phyloP scores from a whole-genome alignment of 2,797 vertebrate genomes.

The Notoglanidium macrostoma region DNA sequence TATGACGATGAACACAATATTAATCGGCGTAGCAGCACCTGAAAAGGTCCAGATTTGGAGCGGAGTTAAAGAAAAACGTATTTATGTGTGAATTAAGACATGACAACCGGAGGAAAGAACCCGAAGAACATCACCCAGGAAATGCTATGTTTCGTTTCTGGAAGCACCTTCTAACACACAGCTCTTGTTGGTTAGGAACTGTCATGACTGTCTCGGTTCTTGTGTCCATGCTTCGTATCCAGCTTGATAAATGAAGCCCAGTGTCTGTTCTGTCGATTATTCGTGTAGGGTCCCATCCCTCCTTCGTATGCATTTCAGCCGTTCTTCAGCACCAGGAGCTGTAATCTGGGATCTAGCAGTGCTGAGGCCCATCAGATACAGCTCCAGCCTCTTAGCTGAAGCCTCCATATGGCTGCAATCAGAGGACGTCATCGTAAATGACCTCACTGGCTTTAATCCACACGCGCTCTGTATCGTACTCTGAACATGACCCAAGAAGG shows the following conservation, averaged over 20 bases:
- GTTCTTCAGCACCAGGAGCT: neutral
- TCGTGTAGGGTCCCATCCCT: neutral
- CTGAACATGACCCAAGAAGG: constrained; percentile 48
- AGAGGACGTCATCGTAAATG: constrained; percentile 64
- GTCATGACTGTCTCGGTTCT: neutral
- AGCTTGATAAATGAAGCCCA: neutral
- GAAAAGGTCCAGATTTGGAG: neutral
- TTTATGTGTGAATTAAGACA: neutral
- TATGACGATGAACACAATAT: neutral
- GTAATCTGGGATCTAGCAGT: neutral
- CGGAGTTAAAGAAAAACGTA: neutral
- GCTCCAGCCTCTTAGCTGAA: neutral
- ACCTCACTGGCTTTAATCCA: constrained; percentile 67
- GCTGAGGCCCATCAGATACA: constrained; percentile 1
- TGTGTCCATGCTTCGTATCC: neutral
- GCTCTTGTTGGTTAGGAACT: neutral
- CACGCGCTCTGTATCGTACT: constrained; percentile 54
- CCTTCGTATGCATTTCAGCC: neutral
- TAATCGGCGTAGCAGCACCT: too few species aligned
- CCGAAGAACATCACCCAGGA: neutral
- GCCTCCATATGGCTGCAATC: constrained; percentile 74
- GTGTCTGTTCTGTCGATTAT: too few species aligned
- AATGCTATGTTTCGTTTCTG: neutral
- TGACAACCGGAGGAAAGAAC: neutral
- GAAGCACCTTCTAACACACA: neutral